Conservation (phyloP, 1,140 invertebrate species). For the Probaryconus sp. region DNA sequence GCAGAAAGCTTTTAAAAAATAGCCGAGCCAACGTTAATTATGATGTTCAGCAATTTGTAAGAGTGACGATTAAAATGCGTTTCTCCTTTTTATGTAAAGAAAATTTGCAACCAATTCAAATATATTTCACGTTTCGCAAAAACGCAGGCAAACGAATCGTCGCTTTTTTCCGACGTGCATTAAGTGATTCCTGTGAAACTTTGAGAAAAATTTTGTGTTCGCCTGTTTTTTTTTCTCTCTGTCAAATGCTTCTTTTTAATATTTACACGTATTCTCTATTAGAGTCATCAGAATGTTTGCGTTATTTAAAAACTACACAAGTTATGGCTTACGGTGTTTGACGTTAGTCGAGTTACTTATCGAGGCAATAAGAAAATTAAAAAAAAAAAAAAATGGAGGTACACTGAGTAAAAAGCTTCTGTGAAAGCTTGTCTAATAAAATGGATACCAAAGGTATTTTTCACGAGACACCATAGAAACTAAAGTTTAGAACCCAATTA, state of each 20-base stretch:
- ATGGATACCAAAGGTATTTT: too few relatives aligned
- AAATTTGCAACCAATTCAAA: too few relatives aligned
- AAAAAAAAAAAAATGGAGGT: too few relatives aligned
- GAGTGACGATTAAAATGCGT: conserved; percentile 14
- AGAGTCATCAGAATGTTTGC: conserved; percentile 11
- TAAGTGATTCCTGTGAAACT: too few relatives aligned
- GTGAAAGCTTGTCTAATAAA: not conserved
- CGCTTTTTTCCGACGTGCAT: too few relatives aligned
- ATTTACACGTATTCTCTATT: conserved; percentile 19
- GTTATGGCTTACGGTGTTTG: conserved; percentile 1
- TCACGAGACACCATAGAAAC: too few relatives aligned
- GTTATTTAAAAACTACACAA: not conserved
- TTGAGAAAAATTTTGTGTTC: not conserved
- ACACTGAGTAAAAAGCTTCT: not conserved
- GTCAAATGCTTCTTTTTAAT: not conserved
- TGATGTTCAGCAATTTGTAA: conserved; percentile 37
- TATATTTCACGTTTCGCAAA: too few relatives aligned
- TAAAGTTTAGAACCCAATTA: too few relatives aligned
- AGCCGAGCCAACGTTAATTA: conserved; percentile 38
- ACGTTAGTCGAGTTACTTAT: not conserved
- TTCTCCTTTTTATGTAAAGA: too few relatives aligned
- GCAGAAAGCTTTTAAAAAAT: conserved; percentile 41
- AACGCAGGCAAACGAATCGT: too few relatives aligned
- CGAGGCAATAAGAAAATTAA: too few relatives aligned
- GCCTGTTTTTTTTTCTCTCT: not conserved